A percentile compares a stretch with the other conserved stretches of the same genome.
Evolutionary conservation across 2,888 invertebrate species (phyloP).

Genomic region (Auanema freiburgensis): DNA sequence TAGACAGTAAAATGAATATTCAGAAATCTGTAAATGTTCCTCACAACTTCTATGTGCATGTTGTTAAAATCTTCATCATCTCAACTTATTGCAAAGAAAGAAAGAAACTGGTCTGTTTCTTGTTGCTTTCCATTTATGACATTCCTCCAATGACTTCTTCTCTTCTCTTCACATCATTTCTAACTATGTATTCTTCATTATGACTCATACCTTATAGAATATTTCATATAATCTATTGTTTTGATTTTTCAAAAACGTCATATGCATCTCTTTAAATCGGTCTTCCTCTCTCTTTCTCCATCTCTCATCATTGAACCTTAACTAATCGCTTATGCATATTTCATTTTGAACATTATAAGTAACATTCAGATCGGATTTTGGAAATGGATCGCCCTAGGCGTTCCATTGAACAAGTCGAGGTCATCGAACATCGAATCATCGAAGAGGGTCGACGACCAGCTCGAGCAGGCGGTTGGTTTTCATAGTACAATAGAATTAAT

Average conservation of each 20-base stretch:
- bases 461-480: slow-evolving; percentile 1
- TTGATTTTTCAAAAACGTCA: no score
- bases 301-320: no score
- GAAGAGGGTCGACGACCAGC: slow-evolving; percentile 39
- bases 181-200: slow-evolving; percentile 2
- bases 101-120: not conserved
- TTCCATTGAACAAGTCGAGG: slow-evolving; percentile 59
- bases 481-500: not conserved
- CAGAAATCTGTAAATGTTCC: no score
- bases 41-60: no score
- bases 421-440: slow-evolving; percentile 57
- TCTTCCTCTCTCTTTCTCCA: no score
- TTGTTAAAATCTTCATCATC: no score
- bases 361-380: not conserved
- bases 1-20: no score
- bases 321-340: slow-evolving; percentile 1
- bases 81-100: not conserved
- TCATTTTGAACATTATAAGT: not conserved
- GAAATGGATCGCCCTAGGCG: slow-evolving; percentile 17
- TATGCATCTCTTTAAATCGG: no score
- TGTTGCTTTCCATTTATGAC: not conserved
- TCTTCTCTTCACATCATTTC: slow-evolving; percentile 1
- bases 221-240: not conserved
- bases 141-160: not conserved
- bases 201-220: not conserved